Evolutionary conservation across 2,888 invertebrate species (phyloP).

Genomic region (Caenorhabditis sp.): DNA sequence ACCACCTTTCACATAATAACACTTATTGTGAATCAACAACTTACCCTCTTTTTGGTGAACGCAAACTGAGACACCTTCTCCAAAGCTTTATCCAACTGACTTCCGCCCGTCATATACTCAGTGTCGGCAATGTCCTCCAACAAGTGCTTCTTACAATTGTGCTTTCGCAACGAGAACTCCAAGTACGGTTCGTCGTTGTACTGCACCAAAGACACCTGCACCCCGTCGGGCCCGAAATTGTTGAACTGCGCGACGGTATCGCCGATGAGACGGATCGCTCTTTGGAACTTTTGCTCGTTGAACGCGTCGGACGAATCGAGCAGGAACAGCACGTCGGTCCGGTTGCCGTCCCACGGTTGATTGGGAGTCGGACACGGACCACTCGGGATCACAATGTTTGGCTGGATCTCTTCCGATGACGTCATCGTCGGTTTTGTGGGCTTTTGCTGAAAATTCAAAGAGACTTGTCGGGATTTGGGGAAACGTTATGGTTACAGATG

Average conservation of each 20-base stretch:
- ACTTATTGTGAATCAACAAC: too few relatives aligned
- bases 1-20: too few relatives aligned
- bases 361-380: conserved; percentile 67
- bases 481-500: neutral
- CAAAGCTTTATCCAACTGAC: conserved; percentile 70
- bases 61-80: conserved; percentile 73
- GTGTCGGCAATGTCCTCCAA: conserved; percentile 74
- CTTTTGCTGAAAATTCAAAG: conserved; percentile 5
- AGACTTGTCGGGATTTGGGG: neutral
- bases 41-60: conserved; percentile 73
- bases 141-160: conserved; percentile 71
- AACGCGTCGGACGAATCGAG: conserved; percentile 72
- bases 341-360: conserved; percentile 58
- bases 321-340: conserved; percentile 73
- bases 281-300: conserved; percentile 67
- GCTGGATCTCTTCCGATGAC: conserved; percentile 51
- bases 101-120: conserved; percentile 71
- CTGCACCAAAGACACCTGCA: conserved; percentile 75
- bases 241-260: conserved; percentile 70
- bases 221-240: conserved; percentile 73
- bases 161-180: conserved; percentile 74
- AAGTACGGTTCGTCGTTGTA: conserved; percentile 74
- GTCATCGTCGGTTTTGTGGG: neutral
- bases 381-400: conserved; percentile 41
- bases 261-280: conserved; percentile 68